These are phyloP conservation scores for Macrotis lagotis DNA, from an alignment of 2,113 vertebrate genomes.

Conservation along the genomic window DNA sequence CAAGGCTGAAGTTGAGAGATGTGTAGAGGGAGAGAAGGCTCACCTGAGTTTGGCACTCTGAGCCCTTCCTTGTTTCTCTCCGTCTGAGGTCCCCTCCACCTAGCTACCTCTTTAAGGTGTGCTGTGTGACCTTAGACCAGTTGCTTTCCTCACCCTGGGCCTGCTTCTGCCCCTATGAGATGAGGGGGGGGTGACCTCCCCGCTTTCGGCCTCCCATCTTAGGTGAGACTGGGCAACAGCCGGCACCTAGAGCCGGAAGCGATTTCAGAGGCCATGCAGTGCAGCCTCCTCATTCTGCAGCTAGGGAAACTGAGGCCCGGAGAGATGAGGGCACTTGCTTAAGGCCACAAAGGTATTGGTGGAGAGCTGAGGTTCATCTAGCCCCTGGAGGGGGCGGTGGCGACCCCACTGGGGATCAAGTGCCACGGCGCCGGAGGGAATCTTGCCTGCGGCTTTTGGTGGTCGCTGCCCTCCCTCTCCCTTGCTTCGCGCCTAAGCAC, in stretches of 20 bases:
- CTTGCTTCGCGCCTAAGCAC: neutral
- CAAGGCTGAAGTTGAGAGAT: too few relatives aligned
- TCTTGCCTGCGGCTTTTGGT: neutral
- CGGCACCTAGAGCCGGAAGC: neutral
- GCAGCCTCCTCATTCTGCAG: neutral
- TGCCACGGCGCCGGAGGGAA: too few relatives aligned
- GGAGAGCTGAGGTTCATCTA: neutral
- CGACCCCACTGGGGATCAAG: neutral
- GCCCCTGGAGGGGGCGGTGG: neutral
- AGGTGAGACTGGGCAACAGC: neutral
- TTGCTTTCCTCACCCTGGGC: conserved; percentile 5
- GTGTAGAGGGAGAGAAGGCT: too few relatives aligned
- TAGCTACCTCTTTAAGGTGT: neutral
- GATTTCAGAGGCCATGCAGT: neutral
- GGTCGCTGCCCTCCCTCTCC: neutral
- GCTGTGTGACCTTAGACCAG: neutral
- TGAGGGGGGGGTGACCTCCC: neutral
- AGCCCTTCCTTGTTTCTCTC: too few relatives aligned
- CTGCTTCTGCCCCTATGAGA: conserved; percentile 31
- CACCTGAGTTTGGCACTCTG: too few relatives aligned
- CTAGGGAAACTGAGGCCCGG: neutral
- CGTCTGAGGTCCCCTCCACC: neutral
- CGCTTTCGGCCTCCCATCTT: neutral
- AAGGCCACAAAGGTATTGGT: neutral
- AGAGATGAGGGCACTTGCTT: neutral